These are phyloP conservation scores for Atopsyche davidsoni DNA, from an alignment of 1,140 invertebrate genomes.

Conservation along the genomic window DNA sequence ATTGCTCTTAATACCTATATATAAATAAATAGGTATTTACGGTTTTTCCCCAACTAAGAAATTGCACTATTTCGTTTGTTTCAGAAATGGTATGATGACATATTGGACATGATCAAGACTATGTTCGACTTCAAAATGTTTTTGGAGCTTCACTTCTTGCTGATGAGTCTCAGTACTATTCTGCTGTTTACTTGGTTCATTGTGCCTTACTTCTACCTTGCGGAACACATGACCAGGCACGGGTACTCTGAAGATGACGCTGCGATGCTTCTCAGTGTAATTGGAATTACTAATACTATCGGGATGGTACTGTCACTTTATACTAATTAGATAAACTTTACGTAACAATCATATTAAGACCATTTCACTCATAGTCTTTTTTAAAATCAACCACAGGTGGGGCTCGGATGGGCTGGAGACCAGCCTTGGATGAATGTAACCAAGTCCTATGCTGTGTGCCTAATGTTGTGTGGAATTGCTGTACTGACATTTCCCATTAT, in stretches of 20 bases:
- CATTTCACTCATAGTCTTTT: no score
- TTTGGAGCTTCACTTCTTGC: constrained; percentile 68
- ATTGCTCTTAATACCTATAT: no score
- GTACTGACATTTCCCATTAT: constrained; percentile 67
- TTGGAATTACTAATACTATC: constrained; percentile 83
- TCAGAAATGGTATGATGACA: constrained; percentile 72
- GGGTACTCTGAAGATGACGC: constrained; percentile 64
- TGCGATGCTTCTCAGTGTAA: constrained; percentile 70
- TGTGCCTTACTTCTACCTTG: constrained; percentile 83
- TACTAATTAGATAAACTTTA: not conserved
- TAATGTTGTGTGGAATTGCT: constrained; percentile 67
- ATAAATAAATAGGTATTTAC: no score
- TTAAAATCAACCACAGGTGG: constrained; percentile 50
- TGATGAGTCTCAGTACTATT: constrained; percentile 77
- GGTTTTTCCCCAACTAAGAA: not conserved
- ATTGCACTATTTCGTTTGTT: constrained; percentile 21
- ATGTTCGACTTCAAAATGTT: constrained; percentile 79
- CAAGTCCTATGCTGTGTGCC: constrained; percentile 72
- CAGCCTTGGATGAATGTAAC: constrained; percentile 77
- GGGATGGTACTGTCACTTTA: constrained; percentile 64
- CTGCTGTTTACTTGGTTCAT: constrained; percentile 86
- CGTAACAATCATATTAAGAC: not conserved
- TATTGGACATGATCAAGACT: constrained; percentile 62
- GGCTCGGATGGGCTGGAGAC: constrained; percentile 85
- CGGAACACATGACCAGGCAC: constrained; percentile 60